These are phyloP conservation scores for Strigamia crassipes DNA, from an alignment of 2,888 invertebrate genomes.

Conservation along the genomic window DNA sequence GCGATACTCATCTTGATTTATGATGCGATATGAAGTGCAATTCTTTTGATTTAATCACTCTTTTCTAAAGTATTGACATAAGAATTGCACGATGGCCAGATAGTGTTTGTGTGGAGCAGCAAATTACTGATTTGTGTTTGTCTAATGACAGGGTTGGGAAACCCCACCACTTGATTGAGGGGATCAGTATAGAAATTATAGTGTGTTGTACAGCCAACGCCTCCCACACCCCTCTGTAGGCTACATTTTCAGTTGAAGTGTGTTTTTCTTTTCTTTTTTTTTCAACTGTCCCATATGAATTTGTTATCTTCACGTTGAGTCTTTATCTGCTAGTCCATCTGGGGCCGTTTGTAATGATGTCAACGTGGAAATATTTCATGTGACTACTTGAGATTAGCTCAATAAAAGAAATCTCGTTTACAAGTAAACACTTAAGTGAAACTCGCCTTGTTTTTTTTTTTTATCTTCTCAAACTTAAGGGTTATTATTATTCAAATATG, in stretches of 20 bases:
- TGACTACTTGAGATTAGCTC: constrained; percentile 11
- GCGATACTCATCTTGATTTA: constrained; percentile 38
- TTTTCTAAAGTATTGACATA: constrained; percentile 37
- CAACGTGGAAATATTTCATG: constrained; percentile 40
- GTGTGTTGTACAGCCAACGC: background rate
- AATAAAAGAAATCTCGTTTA: constrained; percentile 21
- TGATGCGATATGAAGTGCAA: constrained; percentile 23
- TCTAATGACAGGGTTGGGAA: constrained; percentile 41
- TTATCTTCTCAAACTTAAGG: background rate
- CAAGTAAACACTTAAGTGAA: background rate
- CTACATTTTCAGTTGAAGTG: background rate
- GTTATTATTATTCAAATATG: background rate
- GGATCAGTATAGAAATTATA: constrained; percentile 30
- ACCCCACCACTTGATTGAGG: constrained; percentile 37
- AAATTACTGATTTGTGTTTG: constrained; percentile 43
- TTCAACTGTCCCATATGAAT: constrained; percentile 4
- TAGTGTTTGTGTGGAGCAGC: constrained; percentile 25
- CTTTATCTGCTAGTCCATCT: constrained; percentile 37
- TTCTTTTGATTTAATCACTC: constrained; percentile 38
- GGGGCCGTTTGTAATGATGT: constrained; percentile 42
- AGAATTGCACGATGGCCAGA: background rate
- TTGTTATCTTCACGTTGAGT: constrained; percentile 19
- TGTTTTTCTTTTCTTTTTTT: background rate
- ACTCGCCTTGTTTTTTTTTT: background rate
- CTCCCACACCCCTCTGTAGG: background rate